Evolutionary conservation across 2,888 invertebrate species (phyloP), one percentile per base, ranked within the genome.

Genomic region (Anthophora plumipes): DNA sequence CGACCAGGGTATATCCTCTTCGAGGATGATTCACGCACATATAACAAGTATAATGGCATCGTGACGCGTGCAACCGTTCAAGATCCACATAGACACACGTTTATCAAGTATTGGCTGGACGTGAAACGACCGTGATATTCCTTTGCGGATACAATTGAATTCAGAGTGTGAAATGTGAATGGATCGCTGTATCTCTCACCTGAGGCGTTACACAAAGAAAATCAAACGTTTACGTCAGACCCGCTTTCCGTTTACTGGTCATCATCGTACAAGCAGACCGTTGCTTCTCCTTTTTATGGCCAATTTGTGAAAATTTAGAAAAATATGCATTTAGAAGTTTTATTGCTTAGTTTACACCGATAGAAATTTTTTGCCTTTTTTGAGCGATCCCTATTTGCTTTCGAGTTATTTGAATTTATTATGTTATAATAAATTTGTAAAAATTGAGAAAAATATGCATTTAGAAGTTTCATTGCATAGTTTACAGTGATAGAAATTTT

Each of bases 101-200:
- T 25, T n/a, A 41, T 57, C 25, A 69, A 17, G 43, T 71, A 82
- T 84, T 77, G 71, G 48, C 25, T 60, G 52, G 60, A 20, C 60
- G 46, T 60, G 74, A 72, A 82, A 70, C 72, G 73, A 25, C 57
- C 70, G 48, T 46, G 43, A 68, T 72, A 67, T 73, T 55, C 72
- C 60, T 48, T 48, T 22, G 50, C 12, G 70, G 31, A 72, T 63
- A 72, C 61, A 66, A 84, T 82, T 79, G 50, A 68, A 73, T 79
- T 66, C 59, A 61, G 55, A 52, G 70, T 46, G 77, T 37, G 74
- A 75, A 55, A 66, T 55, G 67, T 70, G 73, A 85, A 84, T 73
- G 79, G 50, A 41, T 77, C 59, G 50, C 3, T 57, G 20, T 50
- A 72, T 77, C 72, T 57, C 59, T 57, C 57, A 63, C 67, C 64